Percentiles rank a stretch among this genome's conserved stretches.
Evolutionary conservation across 2,113 vertebrate genomes (phyloP).

Genomic region (Garra rufa): DNA sequence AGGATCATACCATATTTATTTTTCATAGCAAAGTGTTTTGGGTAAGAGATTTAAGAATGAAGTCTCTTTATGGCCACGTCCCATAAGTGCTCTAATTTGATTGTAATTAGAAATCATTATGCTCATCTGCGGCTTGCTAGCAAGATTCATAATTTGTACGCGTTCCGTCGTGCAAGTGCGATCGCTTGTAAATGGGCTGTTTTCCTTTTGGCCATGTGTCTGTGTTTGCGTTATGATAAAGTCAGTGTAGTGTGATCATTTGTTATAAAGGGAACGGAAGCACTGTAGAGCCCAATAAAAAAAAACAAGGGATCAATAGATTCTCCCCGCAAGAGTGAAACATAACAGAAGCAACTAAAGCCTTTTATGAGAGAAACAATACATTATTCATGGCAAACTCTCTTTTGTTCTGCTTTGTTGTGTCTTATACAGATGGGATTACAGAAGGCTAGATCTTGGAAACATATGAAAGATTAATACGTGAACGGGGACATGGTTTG

Average conservation of each 20-base stretch:
- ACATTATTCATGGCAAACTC: conserved; percentile 77
- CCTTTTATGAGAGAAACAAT: conserved; percentile 79
- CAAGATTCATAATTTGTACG: background rate
- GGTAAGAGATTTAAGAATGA: background rate
- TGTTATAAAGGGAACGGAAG: conserved; percentile 60
- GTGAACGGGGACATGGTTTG: conserved; percentile 78
- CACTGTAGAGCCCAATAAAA: conserved; percentile 49
- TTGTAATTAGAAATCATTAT: conserved; percentile 21
- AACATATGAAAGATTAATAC: conserved; percentile 86
- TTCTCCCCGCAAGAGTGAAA: conserved; percentile 76
- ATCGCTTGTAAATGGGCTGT: conserved; percentile 45
- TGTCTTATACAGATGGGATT: conserved; percentile 83
- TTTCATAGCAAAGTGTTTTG: conserved; percentile 26
- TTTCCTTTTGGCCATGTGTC: conserved; percentile 54
- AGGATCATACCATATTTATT: conserved; percentile 26
- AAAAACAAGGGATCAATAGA: conserved; percentile 78
- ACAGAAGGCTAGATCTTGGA: conserved; percentile 81
- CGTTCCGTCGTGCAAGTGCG: background rate
- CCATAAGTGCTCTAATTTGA: background rate
- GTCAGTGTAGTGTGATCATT: conserved; percentile 68
- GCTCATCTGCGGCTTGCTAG: background rate
- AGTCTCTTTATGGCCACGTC: conserved; percentile 18
- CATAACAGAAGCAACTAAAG: conserved; percentile 80
- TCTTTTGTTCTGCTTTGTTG: conserved; percentile 79
- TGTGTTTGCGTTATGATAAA: conserved; percentile 63